These are phyloP conservation scores for Pampusana beccarii DNA, from an alignment of 2,113 vertebrate species.

Conservation along the genomic window DNA sequence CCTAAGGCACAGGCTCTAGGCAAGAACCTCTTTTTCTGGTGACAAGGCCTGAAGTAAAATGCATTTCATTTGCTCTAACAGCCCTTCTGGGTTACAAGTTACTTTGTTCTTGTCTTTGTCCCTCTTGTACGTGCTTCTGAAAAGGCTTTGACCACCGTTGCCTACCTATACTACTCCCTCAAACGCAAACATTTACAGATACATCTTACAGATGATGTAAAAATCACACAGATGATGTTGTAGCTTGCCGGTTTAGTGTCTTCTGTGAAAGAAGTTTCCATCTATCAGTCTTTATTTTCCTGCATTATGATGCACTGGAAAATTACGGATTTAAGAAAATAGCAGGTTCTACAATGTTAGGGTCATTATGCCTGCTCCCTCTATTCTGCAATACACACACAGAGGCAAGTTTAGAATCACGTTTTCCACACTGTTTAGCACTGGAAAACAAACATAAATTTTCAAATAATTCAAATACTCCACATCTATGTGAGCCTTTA, in stretches of 20 bases:
- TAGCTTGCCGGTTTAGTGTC: background rate
- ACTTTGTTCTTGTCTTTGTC: background rate
- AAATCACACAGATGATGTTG: background rate
- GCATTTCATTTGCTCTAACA: background rate
- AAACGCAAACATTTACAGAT: background rate
- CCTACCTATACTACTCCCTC: background rate
- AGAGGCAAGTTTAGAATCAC: background rate
- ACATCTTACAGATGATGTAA: background rate
- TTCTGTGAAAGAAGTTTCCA: background rate
- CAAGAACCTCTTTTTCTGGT: background rate
- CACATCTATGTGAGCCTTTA: background rate
- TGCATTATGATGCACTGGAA: background rate
- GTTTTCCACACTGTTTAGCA: background rate
- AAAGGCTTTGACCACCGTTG: background rate
- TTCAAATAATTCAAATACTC: conserved; percentile 17
- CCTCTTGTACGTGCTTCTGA: background rate
- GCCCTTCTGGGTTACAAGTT: background rate
- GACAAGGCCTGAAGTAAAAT: background rate
- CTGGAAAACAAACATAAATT: background rate
- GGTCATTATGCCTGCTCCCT: background rate
- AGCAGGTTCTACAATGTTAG: background rate
- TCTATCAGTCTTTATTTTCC: background rate
- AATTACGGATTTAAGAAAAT: background rate
- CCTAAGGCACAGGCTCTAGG: background rate
- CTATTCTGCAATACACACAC: background rate